Conservation (phyloP, 1,140 invertebrate genomes). For the Orius laevigatus region DNA sequence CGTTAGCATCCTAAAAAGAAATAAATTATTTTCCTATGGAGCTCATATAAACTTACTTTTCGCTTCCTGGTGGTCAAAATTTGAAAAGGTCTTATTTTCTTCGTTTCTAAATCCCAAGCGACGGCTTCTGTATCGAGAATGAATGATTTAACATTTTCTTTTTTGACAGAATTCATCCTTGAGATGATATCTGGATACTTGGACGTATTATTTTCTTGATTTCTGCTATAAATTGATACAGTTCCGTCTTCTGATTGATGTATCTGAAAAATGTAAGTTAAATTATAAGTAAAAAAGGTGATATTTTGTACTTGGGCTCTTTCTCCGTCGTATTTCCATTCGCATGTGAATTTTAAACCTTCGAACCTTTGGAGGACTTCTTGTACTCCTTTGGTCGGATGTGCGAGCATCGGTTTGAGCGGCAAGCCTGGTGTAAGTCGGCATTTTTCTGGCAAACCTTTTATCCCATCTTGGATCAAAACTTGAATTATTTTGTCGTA, state of each 20-base stretch:
- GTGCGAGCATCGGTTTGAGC: conserved; percentile 95
- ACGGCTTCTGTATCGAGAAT: conserved; percentile 95
- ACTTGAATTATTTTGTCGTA: conserved; percentile 77
- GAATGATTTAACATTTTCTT: conserved; percentile 54
- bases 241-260: conserved; percentile 51
- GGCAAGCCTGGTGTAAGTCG: conserved; percentile 85
- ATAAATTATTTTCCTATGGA: too few relatives aligned
- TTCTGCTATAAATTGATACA: conserved; percentile 81
- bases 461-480: conserved; percentile 63
- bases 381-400: conserved; percentile 83
- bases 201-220: conserved; percentile 94
- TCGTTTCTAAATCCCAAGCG: conserved; percentile 80
- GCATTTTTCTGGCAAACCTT: conserved; percentile 63
- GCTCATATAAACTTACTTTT: conserved; percentile 49
- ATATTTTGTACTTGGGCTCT: conserved; percentile 65
- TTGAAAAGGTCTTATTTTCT: conserved; percentile 95
- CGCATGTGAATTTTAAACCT: conserved; percentile 85
- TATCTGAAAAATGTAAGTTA: conserved; percentile 37
- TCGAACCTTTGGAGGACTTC: conserved; percentile 89
- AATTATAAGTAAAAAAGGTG: conserved; percentile 11
- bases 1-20: conserved; percentile 55
- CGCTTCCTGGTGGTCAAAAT: conserved; percentile 87
- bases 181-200: conserved; percentile 95
- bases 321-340: conserved; percentile 99
- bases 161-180: conserved; percentile 44